These are phyloP conservation scores for Laticauda colubrina DNA, from an alignment of 2,113 vertebrate species.

Conservation along the genomic window DNA sequence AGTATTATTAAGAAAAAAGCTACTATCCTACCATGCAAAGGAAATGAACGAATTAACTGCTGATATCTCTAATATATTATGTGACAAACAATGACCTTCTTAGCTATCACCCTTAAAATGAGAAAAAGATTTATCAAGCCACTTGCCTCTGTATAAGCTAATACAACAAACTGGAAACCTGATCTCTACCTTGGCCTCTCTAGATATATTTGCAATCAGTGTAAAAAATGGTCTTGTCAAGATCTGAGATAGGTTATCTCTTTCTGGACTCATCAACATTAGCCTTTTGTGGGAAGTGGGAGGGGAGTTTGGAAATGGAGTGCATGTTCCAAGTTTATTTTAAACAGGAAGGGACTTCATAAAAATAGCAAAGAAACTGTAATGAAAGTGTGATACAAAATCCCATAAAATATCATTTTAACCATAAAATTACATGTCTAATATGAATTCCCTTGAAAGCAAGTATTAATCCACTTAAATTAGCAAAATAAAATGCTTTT, in stretches of 20 bases:
- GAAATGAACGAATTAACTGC: constrained; percentile 22
- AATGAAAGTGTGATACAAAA: neutral
- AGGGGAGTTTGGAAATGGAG: neutral
- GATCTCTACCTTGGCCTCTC: constrained; percentile 40
- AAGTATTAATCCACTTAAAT: neutral
- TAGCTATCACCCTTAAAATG: constrained; percentile 53
- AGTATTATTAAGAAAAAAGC: neutral
- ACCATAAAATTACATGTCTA: neutral
- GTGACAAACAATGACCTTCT: constrained; percentile 49
- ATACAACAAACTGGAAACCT: constrained; percentile 55
- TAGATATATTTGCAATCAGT: constrained; percentile 6
- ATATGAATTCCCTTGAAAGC: neutral
- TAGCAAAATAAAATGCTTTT: neutral
- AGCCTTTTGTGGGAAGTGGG: neutral
- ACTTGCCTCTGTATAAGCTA: neutral
- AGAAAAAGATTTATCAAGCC: constrained; percentile 44
- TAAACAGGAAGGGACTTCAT: neutral
- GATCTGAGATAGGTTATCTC: constrained; percentile 28
- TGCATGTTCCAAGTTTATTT: neutral
- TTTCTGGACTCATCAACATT: neutral
- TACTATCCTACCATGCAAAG: neutral
- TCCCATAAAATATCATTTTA: neutral
- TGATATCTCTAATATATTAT: constrained; percentile 50
- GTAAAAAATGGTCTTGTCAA: constrained; percentile 43
- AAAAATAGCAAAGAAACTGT: neutral